Evolutionary conservation across 2,797 vertebrate species (phyloP).

Genomic region (Molossus alvarezi): DNA sequence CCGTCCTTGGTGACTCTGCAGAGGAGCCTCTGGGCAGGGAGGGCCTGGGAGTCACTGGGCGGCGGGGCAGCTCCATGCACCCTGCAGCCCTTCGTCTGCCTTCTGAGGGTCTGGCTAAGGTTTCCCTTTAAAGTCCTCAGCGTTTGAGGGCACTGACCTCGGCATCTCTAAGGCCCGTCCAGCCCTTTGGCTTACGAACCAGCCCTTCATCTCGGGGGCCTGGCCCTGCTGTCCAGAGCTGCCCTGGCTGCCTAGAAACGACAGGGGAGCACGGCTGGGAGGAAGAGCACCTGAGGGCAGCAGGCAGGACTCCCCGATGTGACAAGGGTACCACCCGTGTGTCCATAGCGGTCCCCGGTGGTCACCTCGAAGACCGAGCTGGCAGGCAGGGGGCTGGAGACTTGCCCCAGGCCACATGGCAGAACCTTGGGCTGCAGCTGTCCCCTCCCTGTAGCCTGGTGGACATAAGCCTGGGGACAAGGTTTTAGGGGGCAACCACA

Average conservation of each 20-base stretch:
- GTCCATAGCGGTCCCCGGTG: fast-evolving
- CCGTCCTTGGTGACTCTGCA: too few relatives aligned
- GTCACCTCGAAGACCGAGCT: background rate
- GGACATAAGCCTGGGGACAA: background rate
- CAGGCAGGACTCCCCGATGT: background rate
- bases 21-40: background rate
- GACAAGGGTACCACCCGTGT: fast-evolving
- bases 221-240: background rate
- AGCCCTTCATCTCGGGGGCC: background rate
- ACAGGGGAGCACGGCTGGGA: background rate
- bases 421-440: background rate
- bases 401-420: fast-evolving
- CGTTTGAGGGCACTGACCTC: background rate
- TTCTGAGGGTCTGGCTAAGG: background rate
- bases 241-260: background rate
- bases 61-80: background rate
- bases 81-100: background rate
- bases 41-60: background rate
- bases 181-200: background rate
- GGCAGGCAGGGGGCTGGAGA: background rate
- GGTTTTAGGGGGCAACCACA: background rate
- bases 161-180: background rate
- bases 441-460: background rate
- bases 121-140: background rate
- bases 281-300: background rate